Evolutionary conservation across 2,797 vertebrate genomes (phyloP).

Genomic region (Basileuterus tristriatus): DNA sequence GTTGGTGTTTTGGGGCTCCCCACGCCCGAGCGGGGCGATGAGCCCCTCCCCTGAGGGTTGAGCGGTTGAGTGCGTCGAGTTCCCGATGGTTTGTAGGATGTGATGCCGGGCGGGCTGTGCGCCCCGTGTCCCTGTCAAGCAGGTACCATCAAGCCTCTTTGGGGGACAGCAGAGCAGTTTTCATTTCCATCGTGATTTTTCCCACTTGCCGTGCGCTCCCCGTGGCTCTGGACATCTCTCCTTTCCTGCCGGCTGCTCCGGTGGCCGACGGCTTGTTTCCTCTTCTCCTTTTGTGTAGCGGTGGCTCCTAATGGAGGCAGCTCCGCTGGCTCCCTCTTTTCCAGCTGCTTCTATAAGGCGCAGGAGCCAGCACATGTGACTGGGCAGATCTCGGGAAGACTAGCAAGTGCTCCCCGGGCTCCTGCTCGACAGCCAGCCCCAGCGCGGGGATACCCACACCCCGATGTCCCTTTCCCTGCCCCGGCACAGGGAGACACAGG

Average conservation of each 20-base stretch:
- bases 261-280: slow-evolving; percentile 22
- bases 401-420: neutral
- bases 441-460: neutral
- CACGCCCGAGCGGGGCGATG: accelerated
- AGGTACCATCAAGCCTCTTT: neutral
- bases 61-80: neutral
- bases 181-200: neutral
- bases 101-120: neutral
- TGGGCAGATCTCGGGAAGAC: slow-evolving; percentile 24
- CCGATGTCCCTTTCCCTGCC: neutral
- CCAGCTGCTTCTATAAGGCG: slow-evolving; percentile 60
- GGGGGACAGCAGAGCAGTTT: neutral
- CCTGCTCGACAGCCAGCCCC: neutral
- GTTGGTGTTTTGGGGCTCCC: neutral
- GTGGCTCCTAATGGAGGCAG: slow-evolving; percentile 56
- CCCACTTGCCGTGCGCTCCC: neutral
- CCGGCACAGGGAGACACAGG: accelerated
- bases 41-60: neutral
- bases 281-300: slow-evolving; percentile 59
- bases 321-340: slow-evolving; percentile 52
- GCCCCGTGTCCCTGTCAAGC: neutral
- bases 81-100: neutral
- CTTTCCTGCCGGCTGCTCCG: neutral
- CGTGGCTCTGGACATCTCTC: neutral
- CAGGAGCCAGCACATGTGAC: slow-evolving; percentile 56